Evolutionary conservation across 2,113 vertebrate genomes (phyloP).

Genomic region (Petroica traversi): DNA sequence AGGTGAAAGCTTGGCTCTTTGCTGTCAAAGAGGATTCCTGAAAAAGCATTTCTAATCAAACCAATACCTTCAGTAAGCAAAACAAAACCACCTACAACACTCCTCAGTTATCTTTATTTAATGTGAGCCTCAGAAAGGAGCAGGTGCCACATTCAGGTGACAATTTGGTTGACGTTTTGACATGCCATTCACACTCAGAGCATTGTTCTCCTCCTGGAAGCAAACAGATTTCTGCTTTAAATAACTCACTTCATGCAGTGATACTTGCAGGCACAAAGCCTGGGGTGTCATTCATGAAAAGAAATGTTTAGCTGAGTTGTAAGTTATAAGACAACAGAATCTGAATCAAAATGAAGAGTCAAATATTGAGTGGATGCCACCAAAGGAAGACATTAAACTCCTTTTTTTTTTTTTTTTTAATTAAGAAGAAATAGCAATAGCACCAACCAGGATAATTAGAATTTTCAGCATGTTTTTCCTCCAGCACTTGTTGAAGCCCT

Average conservation of each 20-base stretch:
- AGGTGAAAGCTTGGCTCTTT: background rate
- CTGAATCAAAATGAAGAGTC: background rate
- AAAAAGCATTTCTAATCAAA: background rate
- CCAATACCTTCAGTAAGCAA: background rate
- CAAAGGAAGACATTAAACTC: background rate
- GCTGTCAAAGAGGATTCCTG: background rate
- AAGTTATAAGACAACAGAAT: background rate
- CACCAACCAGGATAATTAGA: background rate
- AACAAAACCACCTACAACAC: background rate
- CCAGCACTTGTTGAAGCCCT: background rate
- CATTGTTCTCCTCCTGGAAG: constrained; percentile 8
- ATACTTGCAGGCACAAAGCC: background rate
- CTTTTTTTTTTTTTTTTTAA: background rate
- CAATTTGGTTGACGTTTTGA: constrained; percentile 1
- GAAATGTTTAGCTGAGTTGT: background rate
- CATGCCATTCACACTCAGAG: background rate
- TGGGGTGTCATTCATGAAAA: background rate
- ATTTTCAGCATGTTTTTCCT: background rate
- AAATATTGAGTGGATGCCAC: background rate
- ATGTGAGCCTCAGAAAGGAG: background rate
- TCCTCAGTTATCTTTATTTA: background rate
- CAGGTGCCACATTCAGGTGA: background rate
- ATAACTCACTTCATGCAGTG: background rate
- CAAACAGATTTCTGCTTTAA: constrained; percentile 28
- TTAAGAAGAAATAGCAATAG: background rate